Conservation (phyloP, 2,888 invertebrate species). For the Barypeithes pellucidus region DNA sequence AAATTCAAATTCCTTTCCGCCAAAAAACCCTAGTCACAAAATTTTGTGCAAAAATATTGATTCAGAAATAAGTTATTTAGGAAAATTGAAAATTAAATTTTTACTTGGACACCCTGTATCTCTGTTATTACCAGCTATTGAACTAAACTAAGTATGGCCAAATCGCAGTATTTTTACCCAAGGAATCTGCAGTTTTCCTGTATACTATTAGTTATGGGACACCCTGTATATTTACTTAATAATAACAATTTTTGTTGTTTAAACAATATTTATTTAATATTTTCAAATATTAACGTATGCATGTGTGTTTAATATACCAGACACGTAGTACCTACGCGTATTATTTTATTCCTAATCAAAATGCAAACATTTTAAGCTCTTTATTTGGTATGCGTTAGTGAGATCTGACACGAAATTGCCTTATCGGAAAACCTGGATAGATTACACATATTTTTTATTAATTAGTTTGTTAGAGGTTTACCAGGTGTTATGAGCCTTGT, state of each 20-base stretch:
- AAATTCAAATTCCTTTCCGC: too few relatives aligned
- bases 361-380: conserved; percentile 39
- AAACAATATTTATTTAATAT: background rate
- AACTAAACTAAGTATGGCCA: too few relatives aligned
- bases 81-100: too few relatives aligned
- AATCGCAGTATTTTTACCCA: too few relatives aligned
- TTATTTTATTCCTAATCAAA: conserved; percentile 31
- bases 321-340: conserved; percentile 10
- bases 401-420: conserved; percentile 31
- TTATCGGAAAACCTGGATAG: conserved; percentile 17
- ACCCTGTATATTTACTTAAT: too few relatives aligned
- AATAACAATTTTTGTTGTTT: background rate
- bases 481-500: conserved; percentile 2
- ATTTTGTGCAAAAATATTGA: too few relatives aligned
- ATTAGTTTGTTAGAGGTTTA: conserved; percentile 12
- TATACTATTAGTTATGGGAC: too few relatives aligned
- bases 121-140: too few relatives aligned
- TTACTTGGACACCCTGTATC: too few relatives aligned
- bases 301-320: background rate
- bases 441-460: conserved; percentile 28
- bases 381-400: conserved; percentile 34
- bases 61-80: too few relatives aligned
- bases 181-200: too few relatives aligned
- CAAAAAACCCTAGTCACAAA: too few relatives aligned
- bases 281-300: background rate